Evolutionary conservation across 2,797 vertebrate genomes (phyloP).

Genomic region (Cichlasoma orientale): DNA sequence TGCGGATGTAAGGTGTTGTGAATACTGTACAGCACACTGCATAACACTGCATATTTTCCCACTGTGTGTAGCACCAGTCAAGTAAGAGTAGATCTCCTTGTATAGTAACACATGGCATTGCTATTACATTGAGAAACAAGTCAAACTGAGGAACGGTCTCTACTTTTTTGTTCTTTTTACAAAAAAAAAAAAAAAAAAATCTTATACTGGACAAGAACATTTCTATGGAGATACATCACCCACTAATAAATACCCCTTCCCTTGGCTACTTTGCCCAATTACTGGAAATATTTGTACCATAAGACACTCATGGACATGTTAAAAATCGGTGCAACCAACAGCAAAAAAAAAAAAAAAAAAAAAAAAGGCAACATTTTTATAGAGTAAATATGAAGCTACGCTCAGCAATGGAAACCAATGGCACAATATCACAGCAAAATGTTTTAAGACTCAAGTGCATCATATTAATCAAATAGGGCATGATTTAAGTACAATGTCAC

Average conservation of each 20-base stretch:
- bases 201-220: conserved; percentile 68
- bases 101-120: conserved; percentile 68
- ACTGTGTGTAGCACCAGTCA: conserved; percentile 75
- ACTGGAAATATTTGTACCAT: conserved; percentile 76
- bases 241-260: conserved; percentile 79
- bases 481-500: conserved; percentile 68
- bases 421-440: conserved; percentile 73
- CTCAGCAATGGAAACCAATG: conserved; percentile 60
- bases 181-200: conserved; percentile 53
- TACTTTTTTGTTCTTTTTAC: conserved; percentile 65
- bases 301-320: conserved; percentile 65
- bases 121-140: conserved; percentile 65
- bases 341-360: conserved; percentile 24
- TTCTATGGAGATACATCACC: conserved; percentile 70
- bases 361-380: conserved; percentile 47
- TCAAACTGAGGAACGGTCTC: conserved; percentile 61
- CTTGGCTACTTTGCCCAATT: conserved; percentile 68
- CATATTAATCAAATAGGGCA: conserved; percentile 58
- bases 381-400: conserved; percentile 48
- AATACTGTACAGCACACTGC: conserved; percentile 70
- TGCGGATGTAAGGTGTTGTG: conserved; percentile 59
- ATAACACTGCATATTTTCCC: conserved; percentile 68
- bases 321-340: conserved; percentile 46
- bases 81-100: conserved; percentile 64
- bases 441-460: conserved; percentile 81